Evolutionary conservation across 2,888 invertebrate species (phyloP), one percentile per base, ranked within the genome.

Genomic region (Apamea crenata): DNA sequence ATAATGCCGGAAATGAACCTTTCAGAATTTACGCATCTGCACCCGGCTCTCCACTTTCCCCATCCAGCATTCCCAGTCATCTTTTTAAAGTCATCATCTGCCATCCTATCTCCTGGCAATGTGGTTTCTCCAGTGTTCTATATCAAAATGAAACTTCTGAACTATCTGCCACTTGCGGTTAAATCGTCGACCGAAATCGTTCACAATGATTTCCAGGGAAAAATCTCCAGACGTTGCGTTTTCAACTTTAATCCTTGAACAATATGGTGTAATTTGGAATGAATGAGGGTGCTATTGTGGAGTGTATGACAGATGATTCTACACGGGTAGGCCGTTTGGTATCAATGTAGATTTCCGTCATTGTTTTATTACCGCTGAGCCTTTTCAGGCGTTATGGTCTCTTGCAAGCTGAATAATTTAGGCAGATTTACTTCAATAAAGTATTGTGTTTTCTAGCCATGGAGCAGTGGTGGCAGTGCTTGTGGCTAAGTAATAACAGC

Each of bases 201-300:
- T 90, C 85, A 90, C 90, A 91, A 92, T 93, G 93, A 93, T 93
- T 93, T 92, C 81, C 82, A 83, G 70, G 87, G 87, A 88, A 88
- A 83, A 80, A 82, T 78, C 40, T 80, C 47, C 36, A 74, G 72
- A 75, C 79, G 70, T 76, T 53, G 85, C 66, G 90, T 69, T 87
- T 79, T 86, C 73, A 72, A 82, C 88, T 84, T 74, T 84, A 82
- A 75, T 63, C 25, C 53, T 32, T 40, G 12, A 18, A 0, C 7
- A 36, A 29, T 85, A 86, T 68, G 85, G 87, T 80, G 36, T 70
- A 36, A 72, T 86, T 89, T 88, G 0, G 47, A 66, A 25, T 70
- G 67, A 36, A 18, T 61, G 0, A 10, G 3, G 44, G 2, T 18
- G 59, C 80, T 78, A 75, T 80, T 83, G 83, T 84, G 61, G 69